Evolutionary conservation across 2,113 vertebrate genomes (phyloP).

Genomic region (Ammospiza caudacuta): DNA sequence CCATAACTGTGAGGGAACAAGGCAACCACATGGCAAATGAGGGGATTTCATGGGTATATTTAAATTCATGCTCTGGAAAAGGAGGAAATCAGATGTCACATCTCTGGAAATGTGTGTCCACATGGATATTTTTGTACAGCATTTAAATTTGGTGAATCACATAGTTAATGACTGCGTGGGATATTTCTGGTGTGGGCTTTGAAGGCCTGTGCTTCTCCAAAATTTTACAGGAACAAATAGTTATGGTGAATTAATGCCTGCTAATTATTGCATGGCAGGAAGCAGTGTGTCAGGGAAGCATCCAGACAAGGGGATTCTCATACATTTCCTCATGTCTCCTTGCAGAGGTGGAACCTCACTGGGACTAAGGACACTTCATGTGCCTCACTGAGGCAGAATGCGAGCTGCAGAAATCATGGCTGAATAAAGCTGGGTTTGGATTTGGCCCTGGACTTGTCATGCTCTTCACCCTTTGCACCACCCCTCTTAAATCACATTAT

Average conservation of each 20-base stretch:
- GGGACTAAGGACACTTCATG: neutral
- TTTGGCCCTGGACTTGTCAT: neutral
- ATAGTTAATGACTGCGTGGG: neutral
- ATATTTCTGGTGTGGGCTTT: conserved; percentile 15
- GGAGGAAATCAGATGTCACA: neutral
- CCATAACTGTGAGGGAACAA: neutral
- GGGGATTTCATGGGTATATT: neutral
- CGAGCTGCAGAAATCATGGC: neutral
- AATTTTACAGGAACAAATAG: neutral
- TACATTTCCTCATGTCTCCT: neutral
- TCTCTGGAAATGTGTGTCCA: neutral
- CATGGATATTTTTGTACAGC: neutral
- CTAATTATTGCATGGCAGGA: neutral
- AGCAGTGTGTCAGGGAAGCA: neutral
- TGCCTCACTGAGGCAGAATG: neutral
- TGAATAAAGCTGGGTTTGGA: neutral
- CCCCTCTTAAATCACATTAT: too few relatives aligned
- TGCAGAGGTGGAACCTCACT: neutral
- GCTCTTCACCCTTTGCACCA: neutral
- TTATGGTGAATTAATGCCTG: neutral
- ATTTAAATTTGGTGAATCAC: conserved; percentile 11
- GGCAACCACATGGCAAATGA: neutral
- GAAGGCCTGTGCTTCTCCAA: neutral
- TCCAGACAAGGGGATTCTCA: neutral
- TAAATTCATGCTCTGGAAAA: neutral